These are phyloP conservation scores for Masticophis lateralis DNA, from an alignment of 2,797 vertebrate genomes.

Conservation along the genomic window DNA sequence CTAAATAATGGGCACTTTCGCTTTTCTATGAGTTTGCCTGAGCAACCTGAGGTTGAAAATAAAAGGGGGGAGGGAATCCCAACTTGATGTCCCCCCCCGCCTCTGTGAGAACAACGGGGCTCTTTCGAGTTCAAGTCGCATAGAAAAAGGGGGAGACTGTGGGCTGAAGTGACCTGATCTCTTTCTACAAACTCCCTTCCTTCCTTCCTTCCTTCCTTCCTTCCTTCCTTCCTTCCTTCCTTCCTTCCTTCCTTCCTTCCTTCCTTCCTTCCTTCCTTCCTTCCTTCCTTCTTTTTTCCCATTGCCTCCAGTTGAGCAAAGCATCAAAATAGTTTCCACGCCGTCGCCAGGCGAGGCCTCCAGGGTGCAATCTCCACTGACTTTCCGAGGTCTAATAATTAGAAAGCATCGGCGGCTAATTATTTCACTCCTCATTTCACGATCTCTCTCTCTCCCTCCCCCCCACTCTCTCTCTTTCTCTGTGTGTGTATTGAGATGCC, in stretches of 20 bases:
- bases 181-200: background rate
- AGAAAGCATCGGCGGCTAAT: slow-evolving; percentile 76
- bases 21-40: background rate
- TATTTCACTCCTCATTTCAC: slow-evolving; percentile 76
- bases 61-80: background rate
- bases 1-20: background rate
- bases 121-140: background rate
- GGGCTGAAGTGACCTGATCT: background rate
- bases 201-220: too few relatives aligned
- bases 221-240: too few relatives aligned
- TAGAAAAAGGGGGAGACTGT: background rate
- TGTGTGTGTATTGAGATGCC: background rate
- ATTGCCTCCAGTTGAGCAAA: background rate
- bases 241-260: too few relatives aligned
- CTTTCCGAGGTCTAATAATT: slow-evolving; percentile 73
- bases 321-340: slow-evolving; percentile 8
- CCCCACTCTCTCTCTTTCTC: too few relatives aligned
- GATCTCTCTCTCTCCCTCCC: slow-evolving; percentile 45
- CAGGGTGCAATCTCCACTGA: slow-evolving; percentile 71
- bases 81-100: background rate
- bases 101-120: background rate
- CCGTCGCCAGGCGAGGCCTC: slow-evolving; percentile 61
- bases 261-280: too few relatives aligned
- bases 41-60: too few relatives aligned
- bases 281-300: background rate